Percentiles rank a stretch among this genome's conserved stretches.
Evolutionary conservation across 2,797 vertebrate genomes (phyloP).

Genomic region (Bovichtus variegatus): DNA sequence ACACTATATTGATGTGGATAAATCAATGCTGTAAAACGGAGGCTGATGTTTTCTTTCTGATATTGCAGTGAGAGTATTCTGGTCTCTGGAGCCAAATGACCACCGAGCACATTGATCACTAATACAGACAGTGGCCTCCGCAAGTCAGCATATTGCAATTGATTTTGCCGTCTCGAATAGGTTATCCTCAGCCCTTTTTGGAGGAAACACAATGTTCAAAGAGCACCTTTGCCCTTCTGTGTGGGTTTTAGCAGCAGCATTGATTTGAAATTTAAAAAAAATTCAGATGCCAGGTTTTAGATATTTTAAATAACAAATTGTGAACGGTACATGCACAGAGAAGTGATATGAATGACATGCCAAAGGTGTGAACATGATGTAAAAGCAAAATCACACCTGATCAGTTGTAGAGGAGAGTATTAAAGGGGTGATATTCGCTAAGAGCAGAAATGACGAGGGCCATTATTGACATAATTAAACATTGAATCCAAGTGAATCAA

Average conservation of each 20-base stretch:
- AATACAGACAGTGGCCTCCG: constrained; percentile 33
- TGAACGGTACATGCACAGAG: background rate
- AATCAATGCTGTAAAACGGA: constrained; percentile 7
- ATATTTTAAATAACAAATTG: constrained; percentile 7
- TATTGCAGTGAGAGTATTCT: constrained; percentile 38
- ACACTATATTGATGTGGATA: background rate
- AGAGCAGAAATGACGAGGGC: constrained; percentile 7
- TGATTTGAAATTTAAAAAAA: constrained; percentile 15
- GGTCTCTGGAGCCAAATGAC: constrained; percentile 29
- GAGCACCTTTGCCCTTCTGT: constrained; percentile 10
- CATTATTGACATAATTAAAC: constrained; percentile 26
- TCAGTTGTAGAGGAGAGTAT: background rate
- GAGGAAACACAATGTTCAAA: constrained; percentile 47
- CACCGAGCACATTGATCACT: constrained; percentile 36
- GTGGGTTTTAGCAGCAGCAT: constrained; percentile 9
- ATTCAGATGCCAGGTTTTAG: constrained; percentile 2
- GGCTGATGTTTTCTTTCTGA: constrained; percentile 15
- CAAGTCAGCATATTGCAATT: constrained; percentile 41
- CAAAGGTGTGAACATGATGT: background rate
- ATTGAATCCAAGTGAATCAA: constrained; percentile 10
- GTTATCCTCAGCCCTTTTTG: constrained; percentile 50
- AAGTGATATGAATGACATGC: background rate
- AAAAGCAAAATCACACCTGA: background rate
- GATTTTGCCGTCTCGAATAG: constrained; percentile 62
- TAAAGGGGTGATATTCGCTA: background rate